Evolutionary conservation across 2,888 invertebrate species (phyloP).

Genomic region (Thyatira batis): DNA sequence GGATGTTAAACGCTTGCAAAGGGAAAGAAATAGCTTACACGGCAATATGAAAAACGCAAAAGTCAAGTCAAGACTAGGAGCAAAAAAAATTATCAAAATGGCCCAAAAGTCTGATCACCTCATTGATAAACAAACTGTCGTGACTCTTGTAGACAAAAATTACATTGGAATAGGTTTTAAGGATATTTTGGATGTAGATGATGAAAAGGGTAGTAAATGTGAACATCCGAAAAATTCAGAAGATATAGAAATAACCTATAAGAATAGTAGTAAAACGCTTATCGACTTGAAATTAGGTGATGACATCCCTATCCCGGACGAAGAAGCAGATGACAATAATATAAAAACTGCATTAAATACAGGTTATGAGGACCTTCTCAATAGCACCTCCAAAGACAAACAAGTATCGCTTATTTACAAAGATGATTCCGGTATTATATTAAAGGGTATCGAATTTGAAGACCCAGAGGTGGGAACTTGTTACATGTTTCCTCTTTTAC

Average conservation of each 20-base stretch:
- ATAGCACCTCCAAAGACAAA: neutral
- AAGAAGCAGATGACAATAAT: neutral
- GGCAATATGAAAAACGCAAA: neutral
- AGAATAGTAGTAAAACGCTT: neutral
- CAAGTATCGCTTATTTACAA: slow-evolving; percentile 32
- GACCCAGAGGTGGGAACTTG: slow-evolving; percentile 51
- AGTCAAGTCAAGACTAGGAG: neutral
- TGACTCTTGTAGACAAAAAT: neutral
- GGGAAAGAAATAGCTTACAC: neutral
- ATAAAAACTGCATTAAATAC: neutral
- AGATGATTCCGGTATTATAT: slow-evolving; percentile 27
- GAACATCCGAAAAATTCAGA: neutral
- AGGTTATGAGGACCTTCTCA: neutral
- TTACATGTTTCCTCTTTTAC: slow-evolving; percentile 48
- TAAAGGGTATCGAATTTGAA: slow-evolving; percentile 54
- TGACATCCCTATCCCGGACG: neutral
- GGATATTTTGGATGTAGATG: slow-evolving; percentile 7
- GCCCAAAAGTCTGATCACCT: neutral
- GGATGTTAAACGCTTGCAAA: too few species aligned
- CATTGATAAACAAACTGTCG: neutral
- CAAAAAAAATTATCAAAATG: neutral
- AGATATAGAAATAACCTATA: neutral
- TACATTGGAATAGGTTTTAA: slow-evolving; percentile 12
- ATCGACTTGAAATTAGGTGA: neutral
- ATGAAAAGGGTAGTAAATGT: neutral